Base-by-base conservation (phyloP, 1,140 invertebrate genomes). In the Ceratitis capitata region DNA sequence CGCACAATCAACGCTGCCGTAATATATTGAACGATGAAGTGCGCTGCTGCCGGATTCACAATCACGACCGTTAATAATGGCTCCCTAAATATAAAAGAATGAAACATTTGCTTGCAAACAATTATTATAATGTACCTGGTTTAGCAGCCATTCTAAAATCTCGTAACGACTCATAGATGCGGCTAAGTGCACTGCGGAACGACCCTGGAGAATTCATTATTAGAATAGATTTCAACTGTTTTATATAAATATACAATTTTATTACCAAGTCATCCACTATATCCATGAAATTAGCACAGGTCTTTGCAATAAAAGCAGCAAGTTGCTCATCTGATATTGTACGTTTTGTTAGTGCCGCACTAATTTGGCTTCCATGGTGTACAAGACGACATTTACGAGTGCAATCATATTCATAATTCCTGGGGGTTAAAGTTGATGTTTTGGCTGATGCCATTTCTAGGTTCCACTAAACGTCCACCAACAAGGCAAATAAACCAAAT, bases 11-110 rank as follows among this genome's bases (percentile, higher is more conserved):
- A 96, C 92, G 86, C 95, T 94, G 10, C 95, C 95, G 92, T 95
- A 95, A 90, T 94, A 96, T 6, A 96, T 88, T 64, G 95, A 94
- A 83, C 95, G 91, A 89, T 96, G 96, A n/a, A 96, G 88, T 0
- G 95, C 92, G 78, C 95, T 95, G 91, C 95, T 95, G 0, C 94
- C 94, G 47, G 95, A 95, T 89, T 96, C 95, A 16, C 84, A 87
- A 89, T 96, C 95, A 87, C 93, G 94, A 0, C 89, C 88, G 88
- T 95, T 94, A 3, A 95, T 89, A 87, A 94, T 92, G 2, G 93
- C 92, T 56, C 94, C 92, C 83, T 93, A 53, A n/a, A 74, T 85
- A 69, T 61, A 47, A 3, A 51, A 85, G 82, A 35, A 29, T 26
- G 19, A 85, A 1, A 85, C 16, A 82, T 10, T 47, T 10, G 6